phyloP scores from a whole-genome alignment of 2,113 vertebrate genomes.

The Phodopus roborovskii region DNA sequence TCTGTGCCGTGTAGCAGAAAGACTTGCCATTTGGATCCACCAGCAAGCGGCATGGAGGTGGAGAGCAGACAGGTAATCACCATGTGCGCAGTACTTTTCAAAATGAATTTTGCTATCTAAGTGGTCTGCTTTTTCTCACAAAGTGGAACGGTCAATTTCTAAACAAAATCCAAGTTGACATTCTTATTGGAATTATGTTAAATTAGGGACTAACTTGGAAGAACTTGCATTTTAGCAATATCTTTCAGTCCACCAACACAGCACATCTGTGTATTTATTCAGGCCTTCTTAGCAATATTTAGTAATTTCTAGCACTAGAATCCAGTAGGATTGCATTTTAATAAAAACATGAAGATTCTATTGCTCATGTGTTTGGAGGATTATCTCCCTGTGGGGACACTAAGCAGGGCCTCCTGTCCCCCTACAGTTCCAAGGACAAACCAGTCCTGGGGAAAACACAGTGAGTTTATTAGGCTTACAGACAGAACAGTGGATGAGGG shows the following conservation, averaged over 20 bases:
- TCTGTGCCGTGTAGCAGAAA: not conserved
- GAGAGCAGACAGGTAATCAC: not conserved
- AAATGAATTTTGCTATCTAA: not conserved
- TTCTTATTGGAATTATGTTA: slow-evolving; percentile 10
- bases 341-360: not conserved
- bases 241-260: not conserved
- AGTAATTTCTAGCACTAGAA: not conserved
- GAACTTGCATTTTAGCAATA: not conserved
- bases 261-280: not conserved
- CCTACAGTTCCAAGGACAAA: not conserved
- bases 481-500: not conserved
- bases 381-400: not conserved
- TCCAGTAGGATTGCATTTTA: not conserved
- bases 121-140: not conserved
- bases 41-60: not conserved
- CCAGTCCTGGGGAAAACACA: not conserved
- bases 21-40: not conserved
- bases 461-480: not conserved
- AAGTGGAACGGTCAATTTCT: not conserved
- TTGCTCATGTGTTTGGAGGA: not conserved
- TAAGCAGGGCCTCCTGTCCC: not conserved
- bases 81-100: not conserved
- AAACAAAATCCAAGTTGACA: not conserved
- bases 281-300: not conserved
- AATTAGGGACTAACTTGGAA: not conserved